Evolutionary conservation across 1,140 invertebrate species (phyloP).

Genomic region (Dendrolimus punctatus): DNA sequence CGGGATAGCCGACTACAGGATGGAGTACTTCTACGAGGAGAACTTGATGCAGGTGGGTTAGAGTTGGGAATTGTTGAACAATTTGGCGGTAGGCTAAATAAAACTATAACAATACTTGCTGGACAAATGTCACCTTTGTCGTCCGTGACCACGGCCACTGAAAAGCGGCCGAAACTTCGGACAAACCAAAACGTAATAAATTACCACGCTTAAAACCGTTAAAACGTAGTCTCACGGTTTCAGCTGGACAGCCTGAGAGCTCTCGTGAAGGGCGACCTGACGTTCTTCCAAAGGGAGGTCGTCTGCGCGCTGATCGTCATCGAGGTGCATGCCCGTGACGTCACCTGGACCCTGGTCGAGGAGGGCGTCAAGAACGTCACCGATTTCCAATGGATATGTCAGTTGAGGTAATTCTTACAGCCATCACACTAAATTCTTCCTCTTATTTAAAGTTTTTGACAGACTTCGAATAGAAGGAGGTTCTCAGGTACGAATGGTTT

Average conservation of each 20-base stretch:
- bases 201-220: too few species aligned
- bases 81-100: too few species aligned
- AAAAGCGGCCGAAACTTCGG: too few species aligned
- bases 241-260: conserved; percentile 77
- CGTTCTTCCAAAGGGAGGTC: conserved; percentile 83
- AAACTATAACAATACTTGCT: too few species aligned
- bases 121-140: too few species aligned
- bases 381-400: conserved; percentile 88
- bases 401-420: conserved; percentile 76
- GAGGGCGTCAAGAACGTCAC: conserved; percentile 75
- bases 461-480: too few species aligned
- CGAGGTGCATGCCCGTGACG: conserved; percentile 90
- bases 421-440: too few species aligned
- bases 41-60: conserved; percentile 69
- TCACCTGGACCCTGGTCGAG: conserved; percentile 81
- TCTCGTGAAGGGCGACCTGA: conserved; percentile 77
- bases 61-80: neutral
- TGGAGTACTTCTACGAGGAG: conserved; percentile 64
- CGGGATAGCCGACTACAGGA: conserved; percentile 59
- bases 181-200: too few species aligned
- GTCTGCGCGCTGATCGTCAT: conserved; percentile 87
- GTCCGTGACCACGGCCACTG: too few species aligned
- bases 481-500: too few species aligned
- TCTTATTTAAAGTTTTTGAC: too few species aligned
- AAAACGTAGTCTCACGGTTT: too few species aligned